Evolutionary conservation across 2,113 vertebrate genomes (phyloP).

Genomic region (Mus pahari): DNA sequence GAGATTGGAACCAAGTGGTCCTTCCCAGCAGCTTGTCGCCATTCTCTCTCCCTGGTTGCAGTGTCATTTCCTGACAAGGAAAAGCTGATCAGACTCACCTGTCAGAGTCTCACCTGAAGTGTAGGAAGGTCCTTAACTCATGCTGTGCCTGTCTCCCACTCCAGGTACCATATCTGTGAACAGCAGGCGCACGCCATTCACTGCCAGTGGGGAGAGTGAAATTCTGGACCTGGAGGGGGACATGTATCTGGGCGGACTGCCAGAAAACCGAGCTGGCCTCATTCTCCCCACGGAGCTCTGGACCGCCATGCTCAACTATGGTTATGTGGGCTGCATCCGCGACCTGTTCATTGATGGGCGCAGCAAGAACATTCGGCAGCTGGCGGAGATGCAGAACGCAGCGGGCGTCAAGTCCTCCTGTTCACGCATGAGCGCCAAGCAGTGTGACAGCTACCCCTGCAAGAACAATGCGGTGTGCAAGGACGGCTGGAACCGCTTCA

Average conservation of each 20-base stretch:
- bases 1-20: not conserved
- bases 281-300: conserved; percentile 97
- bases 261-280: conserved; percentile 93
- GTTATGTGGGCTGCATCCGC: conserved; percentile 96
- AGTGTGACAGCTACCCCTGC: conserved; percentile 96
- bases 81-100: not conserved
- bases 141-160: not conserved
- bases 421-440: conserved; percentile 91
- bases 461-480: conserved; percentile 95
- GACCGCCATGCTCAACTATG: conserved; percentile 99
- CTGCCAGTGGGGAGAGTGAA: conserved; percentile 96
- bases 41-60: not conserved
- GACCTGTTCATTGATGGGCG: conserved; percentile 97
- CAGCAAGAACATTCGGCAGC: conserved; percentile 97
- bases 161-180: conserved; percentile 98
- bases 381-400: conserved; percentile 93
- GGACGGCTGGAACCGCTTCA: conserved; percentile 98
- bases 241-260: conserved; percentile 97
- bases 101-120: not conserved
- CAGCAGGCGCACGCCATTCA: conserved; percentile 96
- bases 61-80: not conserved
- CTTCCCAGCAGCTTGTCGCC: not conserved
- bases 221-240: conserved; percentile 97
- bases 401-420: conserved; percentile 95
- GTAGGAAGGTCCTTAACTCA: not conserved